These are phyloP conservation scores for Philypnodon macrostomus DNA, from an alignment of 2,797 vertebrate genomes.

Conservation along the genomic window DNA sequence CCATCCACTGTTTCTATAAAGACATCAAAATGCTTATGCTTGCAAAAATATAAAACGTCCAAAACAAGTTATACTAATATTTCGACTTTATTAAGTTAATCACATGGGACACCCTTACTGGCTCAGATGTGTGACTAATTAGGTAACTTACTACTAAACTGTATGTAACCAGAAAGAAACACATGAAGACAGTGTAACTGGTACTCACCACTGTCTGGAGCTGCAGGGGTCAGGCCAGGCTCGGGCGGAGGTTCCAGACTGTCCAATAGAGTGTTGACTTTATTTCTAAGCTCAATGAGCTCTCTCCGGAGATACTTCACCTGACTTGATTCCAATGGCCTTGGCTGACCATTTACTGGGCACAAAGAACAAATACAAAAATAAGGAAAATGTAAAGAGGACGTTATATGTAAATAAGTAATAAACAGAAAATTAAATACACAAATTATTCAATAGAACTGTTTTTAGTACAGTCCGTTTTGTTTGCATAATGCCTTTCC, in stretches of 20 bases:
- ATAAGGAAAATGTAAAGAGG: neutral
- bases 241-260: slow-evolving; percentile 93
- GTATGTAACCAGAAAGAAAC: neutral
- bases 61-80: slow-evolving; percentile 8
- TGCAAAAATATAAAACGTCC: slow-evolving; percentile 7
- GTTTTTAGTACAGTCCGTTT: too few species aligned
- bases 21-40: slow-evolving; percentile 2
- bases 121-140: too few species aligned
- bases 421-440: neutral
- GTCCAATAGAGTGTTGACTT: slow-evolving; percentile 95
- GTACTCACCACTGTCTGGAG: slow-evolving; percentile 84
- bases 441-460: too few species aligned
- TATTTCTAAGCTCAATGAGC: slow-evolving; percentile 97
- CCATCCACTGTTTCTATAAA: slow-evolving; percentile 85
- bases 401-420: neutral
- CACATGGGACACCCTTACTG: too few species aligned
- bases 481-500: too few species aligned
- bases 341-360: slow-evolving; percentile 94
- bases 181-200: neutral
- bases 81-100: too few species aligned
- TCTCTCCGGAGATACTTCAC: slow-evolving; percentile 96
- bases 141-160: too few species aligned
- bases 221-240: slow-evolving; percentile 80
- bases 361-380: neutral
- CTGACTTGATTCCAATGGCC: slow-evolving; percentile 96